These are phyloP conservation scores for Anthopleura xanthogrammica DNA, from an alignment of 92 coral and sea anemone species.

Conservation along the genomic window DNA sequence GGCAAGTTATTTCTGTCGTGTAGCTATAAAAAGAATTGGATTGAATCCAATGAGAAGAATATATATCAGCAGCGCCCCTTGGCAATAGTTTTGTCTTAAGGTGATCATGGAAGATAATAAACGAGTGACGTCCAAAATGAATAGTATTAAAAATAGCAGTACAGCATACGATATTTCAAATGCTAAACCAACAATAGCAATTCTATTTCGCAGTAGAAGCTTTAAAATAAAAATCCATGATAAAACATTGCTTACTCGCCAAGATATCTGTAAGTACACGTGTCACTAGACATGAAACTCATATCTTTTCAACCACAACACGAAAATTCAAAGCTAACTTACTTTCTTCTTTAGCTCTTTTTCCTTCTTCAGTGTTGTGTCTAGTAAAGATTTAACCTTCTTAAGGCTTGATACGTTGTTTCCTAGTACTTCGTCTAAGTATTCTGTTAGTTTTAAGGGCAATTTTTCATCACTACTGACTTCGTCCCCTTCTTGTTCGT, in stretches of 20 bases:
- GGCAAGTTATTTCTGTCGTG: not conserved
- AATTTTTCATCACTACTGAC: constrained; percentile 20
- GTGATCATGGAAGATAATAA: not conserved
- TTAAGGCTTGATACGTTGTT: constrained; percentile 20
- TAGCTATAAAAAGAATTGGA: constrained; percentile 9
- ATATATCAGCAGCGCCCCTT: not conserved
- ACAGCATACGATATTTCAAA: not conserved
- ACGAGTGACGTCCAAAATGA: not conserved
- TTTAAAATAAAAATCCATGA: not conserved
- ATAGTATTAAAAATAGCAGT: not conserved
- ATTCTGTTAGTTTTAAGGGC: constrained; percentile 22
- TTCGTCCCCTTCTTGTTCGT: constrained; percentile 20
- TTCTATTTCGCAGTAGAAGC: not conserved
- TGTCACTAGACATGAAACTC: not conserved
- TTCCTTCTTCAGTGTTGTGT: constrained; percentile 17
- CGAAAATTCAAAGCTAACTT: not conserved
- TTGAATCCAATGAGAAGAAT: not conserved
- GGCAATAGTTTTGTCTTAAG: not conserved
- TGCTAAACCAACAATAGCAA: not conserved
- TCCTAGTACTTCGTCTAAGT: constrained; percentile 30
- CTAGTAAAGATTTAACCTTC: constrained; percentile 27
- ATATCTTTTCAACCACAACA: not conserved
- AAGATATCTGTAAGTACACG: constrained; percentile 11
- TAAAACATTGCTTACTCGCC: not conserved
- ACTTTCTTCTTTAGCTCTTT: constrained; percentile 26